Base-by-base conservation (phyloP, 2,113 vertebrate genomes). In the Sander lucioperca region DNA sequence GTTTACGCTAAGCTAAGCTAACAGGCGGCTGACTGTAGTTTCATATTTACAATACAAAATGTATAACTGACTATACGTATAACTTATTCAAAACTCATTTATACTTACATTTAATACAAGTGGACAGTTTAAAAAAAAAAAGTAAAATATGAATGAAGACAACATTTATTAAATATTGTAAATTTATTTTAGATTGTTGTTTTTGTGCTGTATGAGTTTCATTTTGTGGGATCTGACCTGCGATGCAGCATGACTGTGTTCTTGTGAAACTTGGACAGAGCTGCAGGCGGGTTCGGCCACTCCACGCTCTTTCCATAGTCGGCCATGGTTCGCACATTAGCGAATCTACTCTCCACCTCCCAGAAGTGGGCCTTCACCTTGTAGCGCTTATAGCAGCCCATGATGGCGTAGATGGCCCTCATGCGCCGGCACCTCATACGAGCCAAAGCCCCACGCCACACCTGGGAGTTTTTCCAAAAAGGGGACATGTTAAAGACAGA, bases 381-480 rank as follows among this genome's bases (percentile, higher is more conserved):
- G 95, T 97, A 96, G 67, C 96, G 94, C 88, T 96, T 96, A 91
- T 96, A 99, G 77, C 90, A 94, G n/a, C 93, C 92, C 97, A 98
- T 97, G 92, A 98, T 97, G 88, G 92, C 23, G 79, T 96, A 97
- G 79, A 96, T 67, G 1, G 98, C 97, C 0, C 93, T 92, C 83
- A 99, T 94, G 2, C 84, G 77, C 1, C 92, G 92, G 86, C 96
- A 98, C 3, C 91, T 92, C 86, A 87, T 91, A 0, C 97, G 94
- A 0, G 97, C 97, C 70, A 98, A 83, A 1, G 97, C 96, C 0
- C 97, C 97, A 0, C 97, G 95, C 97, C 97, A 99, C 0, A 97
- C 96, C 98, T 99, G 57, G 1, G 14, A 30, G 65, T 25, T 63
- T 62, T 12, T 11, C 3, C 36, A 33, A 69, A 51, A 65, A 11